A percentile compares a stretch with the other conserved stretches of the same genome.
Evolutionary conservation across 2,113 vertebrate species (phyloP).

Genomic region (Platichthys stellatus): DNA sequence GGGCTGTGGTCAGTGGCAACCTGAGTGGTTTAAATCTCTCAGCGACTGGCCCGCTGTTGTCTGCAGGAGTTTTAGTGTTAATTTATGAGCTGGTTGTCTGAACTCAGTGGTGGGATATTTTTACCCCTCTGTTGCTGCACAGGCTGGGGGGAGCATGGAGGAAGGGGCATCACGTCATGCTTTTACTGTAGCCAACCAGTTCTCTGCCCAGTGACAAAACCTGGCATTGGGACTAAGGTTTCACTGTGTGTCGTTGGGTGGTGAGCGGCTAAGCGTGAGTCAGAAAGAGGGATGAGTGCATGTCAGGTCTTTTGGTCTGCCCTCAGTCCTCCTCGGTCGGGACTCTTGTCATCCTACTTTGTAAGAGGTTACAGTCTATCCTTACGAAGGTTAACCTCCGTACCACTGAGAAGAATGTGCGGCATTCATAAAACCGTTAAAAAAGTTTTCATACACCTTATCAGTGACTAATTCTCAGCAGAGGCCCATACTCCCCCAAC

Average conservation of each 20-base stretch:
- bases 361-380: slow-evolving; percentile 41
- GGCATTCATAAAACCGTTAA: slow-evolving; percentile 20
- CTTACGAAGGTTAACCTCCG: background rate
- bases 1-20: slow-evolving; percentile 73
- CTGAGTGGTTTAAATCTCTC: slow-evolving; percentile 77
- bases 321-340: slow-evolving; percentile 54
- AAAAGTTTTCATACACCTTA: slow-evolving; percentile 37
- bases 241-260: slow-evolving; percentile 74
- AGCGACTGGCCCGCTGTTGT: slow-evolving; percentile 75
- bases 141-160: slow-evolving; percentile 76
- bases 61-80: slow-evolving; percentile 78
- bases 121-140: slow-evolving; percentile 84
- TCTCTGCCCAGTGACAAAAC: slow-evolving; percentile 80
- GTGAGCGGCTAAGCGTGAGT: slow-evolving; percentile 48
- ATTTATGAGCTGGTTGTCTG: slow-evolving; percentile 82
- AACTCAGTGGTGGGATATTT: slow-evolving; percentile 82
- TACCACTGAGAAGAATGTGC: slow-evolving; percentile 23
- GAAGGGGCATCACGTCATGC: slow-evolving; percentile 80
- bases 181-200: slow-evolving; percentile 78
- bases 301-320: slow-evolving; percentile 74
- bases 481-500: slow-evolving; percentile 45
- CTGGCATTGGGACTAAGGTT: slow-evolving; percentile 81
- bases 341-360: slow-evolving; percentile 58
- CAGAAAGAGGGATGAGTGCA: slow-evolving; percentile 75
- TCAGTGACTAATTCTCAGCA: slow-evolving; percentile 53